These are phyloP conservation scores for Andricus grossulariae DNA, from an alignment of 1,140 invertebrate genomes.

Conservation along the genomic window DNA sequence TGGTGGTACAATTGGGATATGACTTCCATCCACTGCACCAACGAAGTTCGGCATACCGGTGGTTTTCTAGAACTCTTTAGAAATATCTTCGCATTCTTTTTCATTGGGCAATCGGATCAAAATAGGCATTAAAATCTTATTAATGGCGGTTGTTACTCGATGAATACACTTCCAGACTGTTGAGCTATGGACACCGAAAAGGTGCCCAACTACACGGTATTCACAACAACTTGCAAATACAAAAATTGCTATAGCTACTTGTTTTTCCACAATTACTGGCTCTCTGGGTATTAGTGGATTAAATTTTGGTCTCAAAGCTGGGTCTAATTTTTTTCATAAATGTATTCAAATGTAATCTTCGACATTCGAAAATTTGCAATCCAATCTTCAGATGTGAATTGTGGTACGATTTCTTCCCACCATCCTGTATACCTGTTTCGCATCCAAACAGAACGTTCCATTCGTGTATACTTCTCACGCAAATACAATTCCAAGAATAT, in stretches of 20 bases:
- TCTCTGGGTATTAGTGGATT: not conserved
- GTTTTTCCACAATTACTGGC: not conserved
- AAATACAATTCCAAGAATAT: too few relatives aligned
- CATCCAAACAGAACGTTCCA: too few relatives aligned
- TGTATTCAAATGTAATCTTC: not conserved
- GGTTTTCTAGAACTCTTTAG: conserved; percentile 35
- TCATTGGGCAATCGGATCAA: conserved; percentile 36
- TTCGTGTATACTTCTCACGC: too few relatives aligned
- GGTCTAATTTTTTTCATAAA: not conserved
- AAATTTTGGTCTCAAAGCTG: not conserved
- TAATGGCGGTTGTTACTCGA: conserved; percentile 33
- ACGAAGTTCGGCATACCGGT: too few relatives aligned
- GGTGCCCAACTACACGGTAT: too few relatives aligned
- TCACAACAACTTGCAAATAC: conserved; percentile 32
- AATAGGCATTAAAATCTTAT: conserved; percentile 34
- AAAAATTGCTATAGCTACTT: conserved; percentile 10
- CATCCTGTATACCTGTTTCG: too few relatives aligned
- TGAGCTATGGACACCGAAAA: conserved; percentile 38
- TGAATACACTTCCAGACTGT: conserved; percentile 45
- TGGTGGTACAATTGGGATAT: conserved; percentile 34
- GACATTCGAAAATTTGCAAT: conserved; percentile 5
- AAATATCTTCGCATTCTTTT: conserved; percentile 27
- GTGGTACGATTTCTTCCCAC: too few relatives aligned
- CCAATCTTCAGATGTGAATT: too few relatives aligned
- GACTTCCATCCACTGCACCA: too few relatives aligned